A percentile compares a stretch with the other conserved stretches of the same genome.
Conservation (phyloP, 2,888 invertebrate species). For the Saturnia pavonia region DNA sequence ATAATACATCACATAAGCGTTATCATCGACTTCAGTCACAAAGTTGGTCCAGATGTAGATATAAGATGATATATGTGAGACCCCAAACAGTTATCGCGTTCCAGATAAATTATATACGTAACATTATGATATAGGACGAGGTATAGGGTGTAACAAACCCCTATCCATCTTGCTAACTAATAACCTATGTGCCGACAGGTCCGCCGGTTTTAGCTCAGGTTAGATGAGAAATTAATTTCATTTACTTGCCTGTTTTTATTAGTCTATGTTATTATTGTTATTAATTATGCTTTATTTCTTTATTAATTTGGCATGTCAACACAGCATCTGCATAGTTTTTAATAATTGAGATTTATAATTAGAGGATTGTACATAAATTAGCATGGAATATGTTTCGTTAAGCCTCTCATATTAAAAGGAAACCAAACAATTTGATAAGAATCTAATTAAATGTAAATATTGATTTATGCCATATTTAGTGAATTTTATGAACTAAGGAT, state of each 20-base stretch:
- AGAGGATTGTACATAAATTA: too few relatives aligned
- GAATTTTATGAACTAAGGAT: too few relatives aligned
- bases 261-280: background rate
- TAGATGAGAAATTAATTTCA: slow-evolving; percentile 12
- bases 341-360: too few relatives aligned
- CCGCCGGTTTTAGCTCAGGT: slow-evolving; percentile 3
- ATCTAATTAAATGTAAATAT: too few relatives aligned
- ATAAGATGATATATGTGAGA: slow-evolving; percentile 33
- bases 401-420: too few relatives aligned
- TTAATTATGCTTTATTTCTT: too few relatives aligned
- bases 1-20: slow-evolving; percentile 13
- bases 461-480: too few relatives aligned
- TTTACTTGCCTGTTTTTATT: background rate
- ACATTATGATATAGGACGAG: slow-evolving; percentile 39
- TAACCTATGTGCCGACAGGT: slow-evolving; percentile 16
- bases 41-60: slow-evolving; percentile 20
- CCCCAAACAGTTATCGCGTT: slow-evolving; percentile 36
- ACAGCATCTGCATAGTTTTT: too few relatives aligned
- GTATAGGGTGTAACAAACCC: slow-evolving; percentile 25
- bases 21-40: slow-evolving; percentile 21
- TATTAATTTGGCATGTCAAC: too few relatives aligned
- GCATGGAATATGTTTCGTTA: too few relatives aligned
- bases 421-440: too few relatives aligned
- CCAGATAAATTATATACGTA: slow-evolving; percentile 46
- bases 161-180: slow-evolving; percentile 24